Base-by-base conservation (phyloP, 2,113 vertebrate species). In the Pedionomus torquatus region DNA sequence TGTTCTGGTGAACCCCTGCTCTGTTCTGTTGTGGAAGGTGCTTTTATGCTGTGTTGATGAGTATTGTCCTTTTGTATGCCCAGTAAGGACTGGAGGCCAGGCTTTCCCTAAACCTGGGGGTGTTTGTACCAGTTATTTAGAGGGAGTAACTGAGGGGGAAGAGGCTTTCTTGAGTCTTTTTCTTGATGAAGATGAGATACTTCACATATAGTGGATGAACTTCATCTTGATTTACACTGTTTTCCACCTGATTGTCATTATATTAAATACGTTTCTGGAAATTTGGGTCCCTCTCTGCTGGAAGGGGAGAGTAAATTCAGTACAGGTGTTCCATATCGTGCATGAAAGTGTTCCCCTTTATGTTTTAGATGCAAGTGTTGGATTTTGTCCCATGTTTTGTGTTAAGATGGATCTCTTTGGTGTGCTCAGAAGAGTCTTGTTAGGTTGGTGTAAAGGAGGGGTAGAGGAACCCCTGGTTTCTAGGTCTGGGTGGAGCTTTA, bases 21-120 rank as follows among this genome's bases (percentile, higher is more conserved):
- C 14, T 48, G 5, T 18, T 48, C 0, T 20, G 44, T 9, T 23
- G 39, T 30, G 33, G 37, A 30, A 75, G 5, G 46, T n/a, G 33
- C 7, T 43, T 66, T 43, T 20, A 1, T 82, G 68, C 26, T 1
- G 0, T 30, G 3, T 14, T 0, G 3, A 0, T 54, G 81, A 17
- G 7, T 60, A 6, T 37, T 43, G 51, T 60, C 37, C 66, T 0
- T 0, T 44, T 46, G n/a, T 49, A 8, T 55, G 31, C 79, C 17
- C 16, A 18, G 6, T 13, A 4, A 65, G 75, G 16, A 61, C 10
- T 51, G 21, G 66, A 23, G 52, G 52, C 70, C 4, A 3, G 51
- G 19, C 57, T 86, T 31, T 31, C n/a, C 33, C 19, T 14, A 0
- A 10, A 31, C 48, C 10, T 26, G 31, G 7, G n/a, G 4, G 17